Base-by-base conservation (phyloP, 2,888 invertebrate species). In the Luperina nickerlii region DNA sequence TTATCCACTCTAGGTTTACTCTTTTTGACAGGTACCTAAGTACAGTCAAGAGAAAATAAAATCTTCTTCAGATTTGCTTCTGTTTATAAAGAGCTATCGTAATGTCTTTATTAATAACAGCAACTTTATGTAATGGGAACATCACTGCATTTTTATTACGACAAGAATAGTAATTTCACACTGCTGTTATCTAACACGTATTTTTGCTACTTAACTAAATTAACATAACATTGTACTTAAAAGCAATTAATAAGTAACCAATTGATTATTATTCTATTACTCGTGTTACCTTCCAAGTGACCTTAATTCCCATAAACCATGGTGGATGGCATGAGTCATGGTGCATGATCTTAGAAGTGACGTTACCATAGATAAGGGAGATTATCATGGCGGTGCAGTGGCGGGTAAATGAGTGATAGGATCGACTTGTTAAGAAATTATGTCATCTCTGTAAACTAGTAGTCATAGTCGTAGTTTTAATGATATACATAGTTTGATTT, bases 261-360 rank as follows among this genome's bases (percentile, higher is more conserved):
- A 88, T 85, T 81, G 66, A 85, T 85, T 85, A 85, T 7, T 45
- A 76, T 72, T 76, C 68, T 54, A 85, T 85, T 79, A 77, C 0
- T 32, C 48, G 27, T 27, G 38, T 81, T 38, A 77, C 66, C 74
- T 80, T 73, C 75, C 60, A 20, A 11, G 11, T 15, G 86, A 66
- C 90, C 90, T 82, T 84, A 86, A 88, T 86, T 72, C 81, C 84
- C 72, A 65, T 87, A 65, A 62, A 65, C 70, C 66, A 78, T 71
- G 75, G 78, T 20, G 63, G 76, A 48, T 13, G 13, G 48, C 48
- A 48, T 48, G 48, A 48, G 48, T 48, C 48, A 78, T 69, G 76
- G 78, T 20, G 66, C 72, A 48, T 48, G 48, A 48, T 73, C 63
- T 77, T 51, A 63, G 48, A 51, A 8, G 42, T 74, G 79, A 82